Percentiles rank a stretch among this genome's conserved stretches.
phyloP scores from a whole-genome alignment of 2,113 vertebrate species.

The Aptenodytes forsteri region DNA sequence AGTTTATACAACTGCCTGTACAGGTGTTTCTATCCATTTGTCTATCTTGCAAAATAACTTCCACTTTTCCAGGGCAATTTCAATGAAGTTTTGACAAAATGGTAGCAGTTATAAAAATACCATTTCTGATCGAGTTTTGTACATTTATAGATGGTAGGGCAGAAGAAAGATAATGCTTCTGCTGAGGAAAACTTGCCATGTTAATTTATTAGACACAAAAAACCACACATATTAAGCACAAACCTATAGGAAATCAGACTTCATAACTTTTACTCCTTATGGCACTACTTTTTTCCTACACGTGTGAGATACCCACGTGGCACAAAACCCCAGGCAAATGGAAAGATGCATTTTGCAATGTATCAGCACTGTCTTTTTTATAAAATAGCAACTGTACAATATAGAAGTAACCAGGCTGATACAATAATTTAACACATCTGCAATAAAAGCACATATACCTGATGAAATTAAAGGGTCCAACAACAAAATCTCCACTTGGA shows the following conservation, averaged over 20 bases:
- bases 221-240: neutral
- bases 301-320: neutral
- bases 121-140: neutral
- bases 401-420: neutral
- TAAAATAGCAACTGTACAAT: neutral
- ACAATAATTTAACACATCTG: neutral
- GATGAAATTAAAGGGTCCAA: neutral
- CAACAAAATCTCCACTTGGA: neutral
- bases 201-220: neutral
- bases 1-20: neutral
- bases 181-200: neutral
- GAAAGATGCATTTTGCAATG: neutral
- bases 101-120: neutral
- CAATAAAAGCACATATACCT: neutral
- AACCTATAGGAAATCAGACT: neutral
- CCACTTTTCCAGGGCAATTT: neutral
- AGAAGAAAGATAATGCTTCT: neutral
- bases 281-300: neutral
- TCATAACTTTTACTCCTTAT: neutral
- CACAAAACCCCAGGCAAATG: neutral
- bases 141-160: neutral
- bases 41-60: neutral
- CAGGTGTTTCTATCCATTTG: neutral
- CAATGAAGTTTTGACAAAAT: neutral
- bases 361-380: neutral